phyloP scores from a whole-genome alignment of 2,888 invertebrate species.

The Eustalomyia histrio region DNA sequence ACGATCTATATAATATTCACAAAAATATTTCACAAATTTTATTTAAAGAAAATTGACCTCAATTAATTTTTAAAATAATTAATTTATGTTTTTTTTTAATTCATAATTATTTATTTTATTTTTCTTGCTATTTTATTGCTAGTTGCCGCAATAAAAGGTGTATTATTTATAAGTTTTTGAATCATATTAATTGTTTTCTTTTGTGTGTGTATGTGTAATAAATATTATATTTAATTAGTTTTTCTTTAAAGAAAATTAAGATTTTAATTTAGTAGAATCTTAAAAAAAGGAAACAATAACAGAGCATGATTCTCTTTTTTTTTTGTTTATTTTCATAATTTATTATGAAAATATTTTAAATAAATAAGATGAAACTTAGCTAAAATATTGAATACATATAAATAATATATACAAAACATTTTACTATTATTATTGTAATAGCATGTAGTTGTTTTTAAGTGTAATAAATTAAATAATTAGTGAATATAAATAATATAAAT shows the following conservation, averaged over 20 bases:
- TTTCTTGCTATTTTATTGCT: background rate
- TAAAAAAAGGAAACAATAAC: background rate
- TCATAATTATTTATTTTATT: slow-evolving; percentile 23
- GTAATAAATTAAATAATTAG: slow-evolving; percentile 62
- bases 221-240: slow-evolving; percentile 8
- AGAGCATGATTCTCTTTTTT: background rate
- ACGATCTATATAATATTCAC: background rate
- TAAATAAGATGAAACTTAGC: slow-evolving; percentile 39
- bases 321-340: background rate
- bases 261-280: background rate
- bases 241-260: background rate
- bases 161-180: slow-evolving; percentile 2
- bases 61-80: slow-evolving; percentile 15
- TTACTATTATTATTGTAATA: slow-evolving; percentile 43
- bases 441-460: slow-evolving; percentile 58
- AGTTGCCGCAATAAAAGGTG: slow-evolving; percentile 1
- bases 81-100: slow-evolving; percentile 13
- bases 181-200: slow-evolving; percentile 1
- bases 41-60: slow-evolving; percentile 34
- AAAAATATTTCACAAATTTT: slow-evolving; percentile 11
- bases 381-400: slow-evolving; percentile 56
- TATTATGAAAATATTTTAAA: slow-evolving; percentile 13
- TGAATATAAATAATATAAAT: slow-evolving; percentile 55
- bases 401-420: slow-evolving; percentile 26
- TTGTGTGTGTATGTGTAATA: slow-evolving; percentile 6